Percentiles rank a stretch among this genome's conserved stretches.
These are phyloP conservation scores for Macrosiphum euphorbiae DNA, from an alignment of 2,888 invertebrate species.

Conservation along the genomic window DNA sequence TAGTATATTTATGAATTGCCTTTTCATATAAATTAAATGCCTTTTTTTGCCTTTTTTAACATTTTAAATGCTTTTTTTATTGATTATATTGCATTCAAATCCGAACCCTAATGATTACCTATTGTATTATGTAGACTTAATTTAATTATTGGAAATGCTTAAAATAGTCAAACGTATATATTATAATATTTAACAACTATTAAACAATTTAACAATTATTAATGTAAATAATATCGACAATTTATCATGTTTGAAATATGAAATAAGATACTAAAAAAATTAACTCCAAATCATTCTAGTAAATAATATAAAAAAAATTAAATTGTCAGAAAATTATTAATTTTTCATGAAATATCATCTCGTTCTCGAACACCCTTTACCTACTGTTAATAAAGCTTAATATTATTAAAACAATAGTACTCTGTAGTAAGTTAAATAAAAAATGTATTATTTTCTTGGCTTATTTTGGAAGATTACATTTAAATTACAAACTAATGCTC, in stretches of 20 bases:
- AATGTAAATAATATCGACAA: neutral
- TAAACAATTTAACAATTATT: neutral
- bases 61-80: too few species aligned
- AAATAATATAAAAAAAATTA: neutral
- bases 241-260: neutral
- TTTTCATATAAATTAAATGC: too few species aligned
- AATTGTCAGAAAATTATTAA: neutral
- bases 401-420: neutral
- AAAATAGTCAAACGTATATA: neutral
- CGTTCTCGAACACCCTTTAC: neutral
- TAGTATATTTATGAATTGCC: too few species aligned
- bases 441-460: neutral
- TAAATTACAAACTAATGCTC: neutral
- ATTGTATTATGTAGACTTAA: neutral
- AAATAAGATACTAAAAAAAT: neutral
- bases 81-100: too few species aligned
- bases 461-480: neutral
- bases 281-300: neutral
- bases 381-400: too few species aligned
- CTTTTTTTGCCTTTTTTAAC: too few species aligned
- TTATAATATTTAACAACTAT: neutral
- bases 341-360: neutral
- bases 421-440: neutral
- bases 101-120: neutral
- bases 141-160: neutral